A percentile compares a stretch with the other conserved stretches of the same genome.
phyloP scores from a whole-genome alignment of 2,888 invertebrate species.

The Biston stratarius region DNA sequence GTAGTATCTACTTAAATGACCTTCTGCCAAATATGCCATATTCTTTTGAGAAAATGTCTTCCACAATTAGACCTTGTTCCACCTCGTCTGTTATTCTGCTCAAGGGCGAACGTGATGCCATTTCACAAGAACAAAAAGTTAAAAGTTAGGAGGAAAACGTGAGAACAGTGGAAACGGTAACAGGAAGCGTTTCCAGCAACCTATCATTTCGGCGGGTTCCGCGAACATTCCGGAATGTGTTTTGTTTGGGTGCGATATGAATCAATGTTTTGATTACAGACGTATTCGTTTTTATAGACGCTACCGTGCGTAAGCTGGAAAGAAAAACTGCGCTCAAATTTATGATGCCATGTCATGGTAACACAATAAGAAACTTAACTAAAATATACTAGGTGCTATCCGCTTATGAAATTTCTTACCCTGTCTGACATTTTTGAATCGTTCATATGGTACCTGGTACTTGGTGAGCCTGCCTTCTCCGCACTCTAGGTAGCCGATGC shows the following conservation, averaged over 20 bases:
- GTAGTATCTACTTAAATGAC: no score
- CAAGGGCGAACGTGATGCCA: background rate
- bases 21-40: background rate
- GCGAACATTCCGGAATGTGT: conserved; percentile 20
- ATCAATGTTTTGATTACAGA: conserved; percentile 27
- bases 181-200: conserved; percentile 26
- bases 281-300: conserved; percentile 1
- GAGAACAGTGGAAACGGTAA: conserved; percentile 4
- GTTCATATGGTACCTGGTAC: no score
- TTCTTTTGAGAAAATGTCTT: background rate
- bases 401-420: no score
- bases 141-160: conserved; percentile 14
- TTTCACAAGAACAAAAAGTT: background rate
- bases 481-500: no score
- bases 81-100: background rate
- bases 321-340: background rate
- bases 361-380: no score
- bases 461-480: no score
- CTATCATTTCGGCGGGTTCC: conserved; percentile 16
- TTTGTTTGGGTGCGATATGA: conserved; percentile 28
- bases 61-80: background rate
- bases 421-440: no score
- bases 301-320: background rate
- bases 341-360: no score
- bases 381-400: no score